Percentiles rank a stretch among this genome's conserved stretches.
Evolutionary conservation across 2,888 invertebrate genomes (phyloP).

Genomic region (Netelia virgata): DNA sequence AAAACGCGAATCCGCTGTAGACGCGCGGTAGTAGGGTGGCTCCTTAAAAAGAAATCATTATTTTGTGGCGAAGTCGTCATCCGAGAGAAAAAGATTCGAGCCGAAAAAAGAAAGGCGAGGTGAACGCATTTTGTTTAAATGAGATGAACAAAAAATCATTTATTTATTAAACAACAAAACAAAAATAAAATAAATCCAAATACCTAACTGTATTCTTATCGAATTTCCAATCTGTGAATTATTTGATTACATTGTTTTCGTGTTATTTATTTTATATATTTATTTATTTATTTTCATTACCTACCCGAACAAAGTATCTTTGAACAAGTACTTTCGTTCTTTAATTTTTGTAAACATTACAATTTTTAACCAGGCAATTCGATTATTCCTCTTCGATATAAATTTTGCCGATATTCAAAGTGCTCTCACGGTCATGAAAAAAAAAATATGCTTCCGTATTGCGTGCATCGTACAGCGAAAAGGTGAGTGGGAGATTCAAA

Average conservation of each 20-base stretch:
- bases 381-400: not conserved
- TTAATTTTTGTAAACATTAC: no score
- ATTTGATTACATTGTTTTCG: no score
- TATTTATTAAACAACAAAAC: no score
- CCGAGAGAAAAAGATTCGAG: not conserved
- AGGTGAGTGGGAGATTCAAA: not conserved
- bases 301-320: no score
- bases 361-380: not conserved
- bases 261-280: no score
- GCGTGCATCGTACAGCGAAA: slow-evolving; percentile 5
- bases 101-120: not conserved
- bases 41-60: not conserved
- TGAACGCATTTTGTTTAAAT: no score
- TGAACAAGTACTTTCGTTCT: no score
- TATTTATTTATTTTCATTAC: no score
- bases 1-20: not conserved
- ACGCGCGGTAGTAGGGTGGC: not conserved
- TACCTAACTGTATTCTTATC: no score
- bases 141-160: no score
- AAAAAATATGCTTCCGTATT: slow-evolving; percentile 6
- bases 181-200: no score
- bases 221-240: no score
- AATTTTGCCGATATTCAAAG: not conserved
- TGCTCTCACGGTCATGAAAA: not conserved
- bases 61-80: not conserved